Percentiles rank a stretch among this genome's conserved stretches.
These are phyloP conservation scores for Geotrypetes seraphini DNA, from an alignment of 2,797 vertebrate genomes.

Conservation along the genomic window DNA sequence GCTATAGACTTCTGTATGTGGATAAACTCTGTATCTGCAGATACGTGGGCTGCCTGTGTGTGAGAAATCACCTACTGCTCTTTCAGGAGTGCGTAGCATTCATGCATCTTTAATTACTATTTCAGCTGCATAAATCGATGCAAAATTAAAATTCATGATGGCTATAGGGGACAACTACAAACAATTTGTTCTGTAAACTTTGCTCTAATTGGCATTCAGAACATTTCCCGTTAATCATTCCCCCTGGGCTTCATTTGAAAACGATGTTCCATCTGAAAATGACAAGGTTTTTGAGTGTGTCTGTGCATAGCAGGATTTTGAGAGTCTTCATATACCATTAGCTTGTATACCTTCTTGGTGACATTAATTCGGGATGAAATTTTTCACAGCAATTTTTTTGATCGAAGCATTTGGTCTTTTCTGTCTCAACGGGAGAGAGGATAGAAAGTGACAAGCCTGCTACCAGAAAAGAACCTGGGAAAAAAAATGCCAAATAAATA, in stretches of 20 bases:
- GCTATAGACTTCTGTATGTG: too few species aligned
- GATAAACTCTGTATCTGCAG: too few species aligned
- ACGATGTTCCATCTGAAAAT: conserved; percentile 36
- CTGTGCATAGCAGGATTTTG: too few species aligned
- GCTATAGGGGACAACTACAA: conserved; percentile 61
- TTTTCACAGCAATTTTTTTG: not conserved
- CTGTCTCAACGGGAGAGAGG: not conserved
- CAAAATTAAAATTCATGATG: conserved; percentile 72
- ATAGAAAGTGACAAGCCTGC: too few species aligned
- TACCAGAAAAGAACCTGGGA: too few species aligned
- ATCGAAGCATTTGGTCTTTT: not conserved
- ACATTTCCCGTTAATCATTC: conserved; percentile 60
- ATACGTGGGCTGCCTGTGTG: not conserved
- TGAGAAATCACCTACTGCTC: too few species aligned
- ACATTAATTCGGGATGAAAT: not conserved
- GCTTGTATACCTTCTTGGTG: not conserved
- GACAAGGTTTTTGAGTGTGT: conserved; percentile 21
- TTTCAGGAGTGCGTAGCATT: conserved; percentile 8
- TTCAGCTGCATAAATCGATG: conserved; percentile 49
- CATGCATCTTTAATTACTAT: conserved; percentile 53
- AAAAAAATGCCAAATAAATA: too few species aligned
- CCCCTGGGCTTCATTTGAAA: conserved; percentile 44
- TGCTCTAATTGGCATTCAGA: conserved; percentile 60
- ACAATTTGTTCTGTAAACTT: conserved; percentile 67
- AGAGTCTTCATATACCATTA: not conserved